Evolutionary conservation across 2,113 vertebrate genomes (phyloP).

Genomic region (Tinamus guttatus): DNA sequence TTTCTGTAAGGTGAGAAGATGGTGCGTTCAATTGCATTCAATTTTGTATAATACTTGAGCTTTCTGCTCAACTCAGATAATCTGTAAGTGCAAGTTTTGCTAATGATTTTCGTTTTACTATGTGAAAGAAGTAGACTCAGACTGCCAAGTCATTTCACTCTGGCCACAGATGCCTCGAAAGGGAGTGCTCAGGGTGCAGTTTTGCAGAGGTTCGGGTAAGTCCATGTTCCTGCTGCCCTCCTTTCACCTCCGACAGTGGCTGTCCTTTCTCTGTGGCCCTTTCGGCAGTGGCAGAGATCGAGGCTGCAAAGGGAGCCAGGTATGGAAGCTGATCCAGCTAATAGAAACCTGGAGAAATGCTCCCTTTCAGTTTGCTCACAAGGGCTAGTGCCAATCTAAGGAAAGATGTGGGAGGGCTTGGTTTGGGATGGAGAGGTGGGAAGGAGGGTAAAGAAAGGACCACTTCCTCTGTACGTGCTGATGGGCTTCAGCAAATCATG

Average conservation of each 20-base stretch:
- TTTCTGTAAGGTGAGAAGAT: background rate
- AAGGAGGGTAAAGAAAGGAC: background rate
- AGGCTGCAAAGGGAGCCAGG: background rate
- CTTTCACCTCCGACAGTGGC: background rate
- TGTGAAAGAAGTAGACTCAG: background rate
- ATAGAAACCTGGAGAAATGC: background rate
- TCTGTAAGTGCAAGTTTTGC: background rate
- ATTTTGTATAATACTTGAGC: background rate
- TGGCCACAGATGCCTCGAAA: background rate
- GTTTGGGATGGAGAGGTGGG: background rate
- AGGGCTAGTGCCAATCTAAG: fast-evolving
- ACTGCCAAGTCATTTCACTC: background rate
- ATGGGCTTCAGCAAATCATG: background rate
- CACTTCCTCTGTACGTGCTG: too few relatives aligned
- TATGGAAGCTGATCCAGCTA: background rate
- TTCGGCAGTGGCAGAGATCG: fast-evolving
- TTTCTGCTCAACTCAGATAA: background rate
- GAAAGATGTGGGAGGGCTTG: background rate
- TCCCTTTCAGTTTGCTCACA: background rate
- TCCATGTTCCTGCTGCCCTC: background rate
- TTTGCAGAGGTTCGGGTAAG: background rate
- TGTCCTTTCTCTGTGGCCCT: background rate
- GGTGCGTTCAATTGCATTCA: background rate
- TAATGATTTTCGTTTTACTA: background rate
- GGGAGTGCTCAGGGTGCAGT: background rate